Evolutionary conservation across 1,140 invertebrate genomes (phyloP).

Genomic region (Sipha flava): DNA sequence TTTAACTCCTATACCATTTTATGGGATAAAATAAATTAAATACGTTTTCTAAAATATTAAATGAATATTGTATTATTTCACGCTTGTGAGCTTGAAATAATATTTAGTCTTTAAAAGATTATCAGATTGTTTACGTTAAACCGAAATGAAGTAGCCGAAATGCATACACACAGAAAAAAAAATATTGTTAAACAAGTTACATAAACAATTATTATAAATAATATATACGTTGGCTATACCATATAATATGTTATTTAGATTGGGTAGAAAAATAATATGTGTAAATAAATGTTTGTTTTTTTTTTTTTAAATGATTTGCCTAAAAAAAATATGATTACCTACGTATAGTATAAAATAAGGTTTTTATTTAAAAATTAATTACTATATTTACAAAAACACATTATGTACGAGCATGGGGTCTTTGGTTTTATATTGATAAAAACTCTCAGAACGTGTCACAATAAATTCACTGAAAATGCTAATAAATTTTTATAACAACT

Average conservation of each 20-base stretch:
- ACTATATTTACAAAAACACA: not conserved
- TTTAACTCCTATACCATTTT: not conserved
- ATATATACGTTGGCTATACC: not conserved
- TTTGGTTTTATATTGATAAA: not conserved
- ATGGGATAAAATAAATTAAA: not conserved
- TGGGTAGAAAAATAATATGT: not conserved
- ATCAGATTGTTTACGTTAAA: not conserved
- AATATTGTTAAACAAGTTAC: not conserved
- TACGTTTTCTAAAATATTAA: not conserved
- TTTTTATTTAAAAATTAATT: not conserved
- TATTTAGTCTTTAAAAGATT: not conserved
- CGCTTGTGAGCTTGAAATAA: not conserved
- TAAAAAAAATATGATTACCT: not conserved
- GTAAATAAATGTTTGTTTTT: not conserved
- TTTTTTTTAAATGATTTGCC: not conserved
- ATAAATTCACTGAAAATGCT: not conserved
- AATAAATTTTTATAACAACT: not conserved
- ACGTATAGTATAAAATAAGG: not conserved
- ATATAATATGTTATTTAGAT: not conserved
- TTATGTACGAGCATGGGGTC: not conserved
- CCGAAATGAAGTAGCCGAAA: not conserved
- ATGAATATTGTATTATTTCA: not conserved
- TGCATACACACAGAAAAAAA: not conserved
- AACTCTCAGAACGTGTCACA: not conserved
- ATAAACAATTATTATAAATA: not conserved